phyloP scores from a whole-genome alignment of 2,113 vertebrate genomes.

The Chascanopsetta lugubris region DNA sequence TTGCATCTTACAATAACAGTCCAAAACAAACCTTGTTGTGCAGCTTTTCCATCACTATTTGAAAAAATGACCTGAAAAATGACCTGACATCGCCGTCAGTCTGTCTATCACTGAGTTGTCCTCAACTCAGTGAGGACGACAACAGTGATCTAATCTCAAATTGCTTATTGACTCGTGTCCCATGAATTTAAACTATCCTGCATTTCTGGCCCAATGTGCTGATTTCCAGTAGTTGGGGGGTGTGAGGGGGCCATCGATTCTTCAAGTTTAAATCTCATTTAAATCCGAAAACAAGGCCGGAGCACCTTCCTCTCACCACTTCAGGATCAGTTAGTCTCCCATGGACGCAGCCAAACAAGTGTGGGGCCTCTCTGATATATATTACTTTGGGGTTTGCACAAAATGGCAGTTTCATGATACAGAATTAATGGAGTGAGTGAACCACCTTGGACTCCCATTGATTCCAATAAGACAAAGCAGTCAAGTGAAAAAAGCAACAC shows the following conservation, averaged over 20 bases:
- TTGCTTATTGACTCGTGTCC: slow-evolving; percentile 67
- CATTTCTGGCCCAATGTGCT: slow-evolving; percentile 34
- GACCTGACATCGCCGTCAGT: background rate
- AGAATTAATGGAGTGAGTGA: slow-evolving; percentile 78
- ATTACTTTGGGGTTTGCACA: slow-evolving; percentile 50
- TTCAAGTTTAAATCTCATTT: background rate
- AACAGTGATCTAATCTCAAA: slow-evolving; percentile 61
- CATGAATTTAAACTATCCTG: slow-evolving; percentile 54
- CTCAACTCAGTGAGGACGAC: slow-evolving; percentile 15
- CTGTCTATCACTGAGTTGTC: slow-evolving; percentile 10
- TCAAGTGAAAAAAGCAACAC: slow-evolving; percentile 69
- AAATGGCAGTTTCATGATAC: slow-evolving; percentile 62
- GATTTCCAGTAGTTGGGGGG: slow-evolving; percentile 14
- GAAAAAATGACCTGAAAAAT: slow-evolving; percentile 15
- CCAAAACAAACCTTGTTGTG: no score
- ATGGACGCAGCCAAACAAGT: slow-evolving; percentile 45
- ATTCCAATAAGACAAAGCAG: slow-evolving; percentile 79
- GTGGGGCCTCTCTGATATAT: slow-evolving; percentile 41
- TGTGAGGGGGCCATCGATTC: background rate
- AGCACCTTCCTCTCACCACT: slow-evolving; percentile 12
- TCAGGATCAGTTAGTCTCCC: slow-evolving; percentile 3
- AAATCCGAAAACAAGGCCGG: slow-evolving; percentile 27
- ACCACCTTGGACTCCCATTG: slow-evolving; percentile 70
- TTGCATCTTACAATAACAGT: no score
- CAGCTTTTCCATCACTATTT: slow-evolving; percentile 1